These are phyloP conservation scores for Holothuria leucospilota DNA, from an alignment of 53 echinoderm and acorn worm species.

Conservation along the genomic window DNA sequence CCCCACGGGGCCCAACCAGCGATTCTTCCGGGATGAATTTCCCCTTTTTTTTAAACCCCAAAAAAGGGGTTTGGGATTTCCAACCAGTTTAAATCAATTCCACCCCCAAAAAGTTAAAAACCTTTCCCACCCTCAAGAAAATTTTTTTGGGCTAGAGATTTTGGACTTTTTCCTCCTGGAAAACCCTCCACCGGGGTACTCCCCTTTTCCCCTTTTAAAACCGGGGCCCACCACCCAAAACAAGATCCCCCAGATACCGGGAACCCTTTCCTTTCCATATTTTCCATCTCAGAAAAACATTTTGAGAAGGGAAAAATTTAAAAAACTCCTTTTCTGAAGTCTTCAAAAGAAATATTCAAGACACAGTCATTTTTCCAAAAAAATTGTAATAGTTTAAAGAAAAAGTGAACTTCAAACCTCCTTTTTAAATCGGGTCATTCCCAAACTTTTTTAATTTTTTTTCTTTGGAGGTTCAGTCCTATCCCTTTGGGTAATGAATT, in stretches of 20 bases:
- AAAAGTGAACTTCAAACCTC: too few relatives aligned
- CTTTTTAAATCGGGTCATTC: too few relatives aligned
- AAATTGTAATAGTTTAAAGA: too few relatives aligned
- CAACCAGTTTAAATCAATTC: not conserved
- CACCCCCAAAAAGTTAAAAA: not conserved
- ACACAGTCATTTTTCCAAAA: too few relatives aligned
- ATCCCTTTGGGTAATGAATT: too few relatives aligned
- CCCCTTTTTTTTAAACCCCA: conserved; percentile 38
- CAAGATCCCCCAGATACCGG: conserved; percentile 24
- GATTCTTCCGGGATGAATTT: conserved; percentile 66
- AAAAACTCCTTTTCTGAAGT: too few relatives aligned
- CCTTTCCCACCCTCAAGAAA: not conserved
- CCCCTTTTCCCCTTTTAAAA: not conserved
- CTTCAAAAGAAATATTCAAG: too few relatives aligned
- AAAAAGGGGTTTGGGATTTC: conserved; percentile 16
- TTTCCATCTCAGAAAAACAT: not conserved
- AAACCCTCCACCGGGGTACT: not conserved
- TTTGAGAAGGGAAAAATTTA: too few relatives aligned
- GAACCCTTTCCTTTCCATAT: conserved; percentile 19
- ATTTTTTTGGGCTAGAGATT: not conserved
- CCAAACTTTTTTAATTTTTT: too few relatives aligned
- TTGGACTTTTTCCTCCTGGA: not conserved
- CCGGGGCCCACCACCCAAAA: too few relatives aligned
- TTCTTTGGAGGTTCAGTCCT: too few relatives aligned
- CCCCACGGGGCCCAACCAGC: conserved; percentile 53